A percentile compares a stretch with the other conserved stretches of the same genome.
phyloP scores from a whole-genome alignment of 2,113 vertebrate species.

The Pelodiscus sinensis region DNA sequence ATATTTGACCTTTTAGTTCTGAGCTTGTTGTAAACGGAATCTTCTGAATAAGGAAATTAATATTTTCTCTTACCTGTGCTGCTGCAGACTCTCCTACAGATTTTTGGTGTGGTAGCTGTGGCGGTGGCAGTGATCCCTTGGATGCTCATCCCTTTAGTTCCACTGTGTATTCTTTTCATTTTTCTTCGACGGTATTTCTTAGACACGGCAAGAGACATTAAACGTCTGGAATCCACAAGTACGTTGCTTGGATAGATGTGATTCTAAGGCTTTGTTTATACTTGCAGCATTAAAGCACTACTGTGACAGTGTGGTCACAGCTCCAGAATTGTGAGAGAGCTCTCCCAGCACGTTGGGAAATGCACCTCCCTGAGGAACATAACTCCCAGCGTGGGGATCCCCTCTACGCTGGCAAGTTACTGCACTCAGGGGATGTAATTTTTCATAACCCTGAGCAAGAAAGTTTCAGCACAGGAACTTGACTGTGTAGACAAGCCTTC shows the following conservation, averaged over 20 bases:
- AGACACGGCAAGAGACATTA: conserved; percentile 89
- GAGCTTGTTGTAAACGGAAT: conserved; percentile 49
- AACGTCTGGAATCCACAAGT: conserved; percentile 91
- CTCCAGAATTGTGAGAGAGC: too few species aligned
- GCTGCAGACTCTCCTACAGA: conserved; percentile 86
- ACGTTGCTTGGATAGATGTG: conserved; percentile 56
- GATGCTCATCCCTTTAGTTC: conserved; percentile 86
- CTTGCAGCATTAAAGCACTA: too few species aligned
- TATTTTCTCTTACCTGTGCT: conserved; percentile 51
- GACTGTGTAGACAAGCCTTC: too few species aligned
- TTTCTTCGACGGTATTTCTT: conserved; percentile 89
- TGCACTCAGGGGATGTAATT: too few species aligned
- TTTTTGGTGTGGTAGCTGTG: conserved; percentile 86
- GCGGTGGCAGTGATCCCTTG: conserved; percentile 89
- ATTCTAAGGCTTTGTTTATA: background rate
- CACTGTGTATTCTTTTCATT: conserved; percentile 85
- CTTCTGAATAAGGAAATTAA: conserved; percentile 28
- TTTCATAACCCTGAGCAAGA: too few species aligned
- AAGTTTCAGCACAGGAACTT: too few species aligned
- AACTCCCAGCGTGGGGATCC: too few species aligned
- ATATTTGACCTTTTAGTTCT: conserved; percentile 47
- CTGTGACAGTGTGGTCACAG: too few species aligned
- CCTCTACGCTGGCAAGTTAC: too few species aligned
- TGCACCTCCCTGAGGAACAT: too few species aligned
- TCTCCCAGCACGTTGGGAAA: too few species aligned